A percentile compares a stretch with the other conserved stretches of the same genome.
These are phyloP conservation scores for Philotrypesis tridentata DNA, from an alignment of 1,140 invertebrate genomes.

Conservation along the genomic window DNA sequence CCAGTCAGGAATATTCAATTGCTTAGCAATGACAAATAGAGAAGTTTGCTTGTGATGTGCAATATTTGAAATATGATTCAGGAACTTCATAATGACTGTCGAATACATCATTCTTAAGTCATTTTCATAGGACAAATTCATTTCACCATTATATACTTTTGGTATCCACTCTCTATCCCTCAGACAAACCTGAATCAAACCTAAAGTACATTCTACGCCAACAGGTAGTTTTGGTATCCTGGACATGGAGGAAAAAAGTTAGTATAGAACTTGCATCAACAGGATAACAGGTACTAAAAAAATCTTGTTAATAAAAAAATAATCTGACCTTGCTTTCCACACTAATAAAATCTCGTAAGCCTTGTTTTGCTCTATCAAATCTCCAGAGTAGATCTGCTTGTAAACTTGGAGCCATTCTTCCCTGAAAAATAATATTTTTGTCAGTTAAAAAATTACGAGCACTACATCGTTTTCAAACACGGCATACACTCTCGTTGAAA, in stretches of 20 bases:
- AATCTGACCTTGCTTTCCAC: constrained; percentile 76
- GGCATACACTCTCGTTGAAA: too few relatives aligned
- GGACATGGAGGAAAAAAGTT: neutral
- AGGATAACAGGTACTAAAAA: neutral
- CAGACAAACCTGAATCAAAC: constrained; percentile 77
- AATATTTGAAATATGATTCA: constrained; percentile 77
- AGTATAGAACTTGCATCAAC: neutral
- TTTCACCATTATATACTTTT: constrained; percentile 58
- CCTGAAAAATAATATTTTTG: constrained; percentile 59
- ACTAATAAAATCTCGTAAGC: constrained; percentile 74
- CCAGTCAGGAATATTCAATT: constrained; percentile 78
- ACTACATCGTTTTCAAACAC: neutral
- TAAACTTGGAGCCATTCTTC: constrained; percentile 77
- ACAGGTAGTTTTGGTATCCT: constrained; percentile 79
- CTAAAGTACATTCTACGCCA: constrained; percentile 80
- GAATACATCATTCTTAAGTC: constrained; percentile 77
- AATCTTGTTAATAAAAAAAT: neutral
- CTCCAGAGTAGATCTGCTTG: constrained; percentile 73
- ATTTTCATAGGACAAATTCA: constrained; percentile 68
- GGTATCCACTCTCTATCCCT: constrained; percentile 67
- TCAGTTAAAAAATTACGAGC: neutral
- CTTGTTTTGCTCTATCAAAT: constrained; percentile 66
- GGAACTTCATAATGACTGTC: constrained; percentile 77
- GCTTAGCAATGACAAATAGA: constrained; percentile 76
- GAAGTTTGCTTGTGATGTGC: constrained; percentile 73